Evolutionary conservation across 2,888 invertebrate genomes (phyloP).

Genomic region (Operophtera brumata): DNA sequence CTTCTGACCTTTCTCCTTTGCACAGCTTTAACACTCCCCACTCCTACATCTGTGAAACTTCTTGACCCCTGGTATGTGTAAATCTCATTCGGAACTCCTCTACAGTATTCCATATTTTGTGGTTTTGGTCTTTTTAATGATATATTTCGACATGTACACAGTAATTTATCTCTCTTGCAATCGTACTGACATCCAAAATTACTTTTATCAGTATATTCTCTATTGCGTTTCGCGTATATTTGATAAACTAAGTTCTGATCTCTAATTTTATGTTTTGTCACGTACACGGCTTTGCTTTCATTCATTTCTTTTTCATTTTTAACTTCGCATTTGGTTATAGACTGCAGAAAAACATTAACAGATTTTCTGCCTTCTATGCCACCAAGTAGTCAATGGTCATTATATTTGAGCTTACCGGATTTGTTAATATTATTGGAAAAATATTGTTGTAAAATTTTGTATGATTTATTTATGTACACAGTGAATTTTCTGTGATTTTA

Average conservation of each 20-base stretch:
- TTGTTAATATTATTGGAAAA: background rate
- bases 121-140: constrained; percentile 30
- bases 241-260: constrained; percentile 29
- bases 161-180: constrained; percentile 39
- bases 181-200: constrained; percentile 54
- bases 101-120: constrained; percentile 38
- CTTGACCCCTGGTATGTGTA: constrained; percentile 44
- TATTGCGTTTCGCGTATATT: constrained; percentile 19
- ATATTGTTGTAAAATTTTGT: background rate
- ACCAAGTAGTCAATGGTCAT: constrained; percentile 9
- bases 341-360: constrained; percentile 17
- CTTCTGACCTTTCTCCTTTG: constrained; percentile 50
- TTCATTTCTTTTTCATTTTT: constrained; percentile 53
- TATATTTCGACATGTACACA: constrained; percentile 41
- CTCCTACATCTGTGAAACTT: constrained; percentile 52
- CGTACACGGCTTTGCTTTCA: constrained; percentile 51
- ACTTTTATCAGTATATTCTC: constrained; percentile 22
- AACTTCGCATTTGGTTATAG: constrained; percentile 26
- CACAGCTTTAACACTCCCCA: constrained; percentile 52
- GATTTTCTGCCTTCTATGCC: constrained; percentile 1
- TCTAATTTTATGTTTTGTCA: constrained; percentile 39
- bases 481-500: constrained; percentile 8
- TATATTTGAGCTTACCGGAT: background rate
- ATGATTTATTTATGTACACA: background rate
- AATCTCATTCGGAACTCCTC: constrained; percentile 39